Evolutionary conservation across 1,140 invertebrate genomes (phyloP), one percentile per base, ranked within the genome.

Genomic region (Lordiphosa clarofinis): DNA sequence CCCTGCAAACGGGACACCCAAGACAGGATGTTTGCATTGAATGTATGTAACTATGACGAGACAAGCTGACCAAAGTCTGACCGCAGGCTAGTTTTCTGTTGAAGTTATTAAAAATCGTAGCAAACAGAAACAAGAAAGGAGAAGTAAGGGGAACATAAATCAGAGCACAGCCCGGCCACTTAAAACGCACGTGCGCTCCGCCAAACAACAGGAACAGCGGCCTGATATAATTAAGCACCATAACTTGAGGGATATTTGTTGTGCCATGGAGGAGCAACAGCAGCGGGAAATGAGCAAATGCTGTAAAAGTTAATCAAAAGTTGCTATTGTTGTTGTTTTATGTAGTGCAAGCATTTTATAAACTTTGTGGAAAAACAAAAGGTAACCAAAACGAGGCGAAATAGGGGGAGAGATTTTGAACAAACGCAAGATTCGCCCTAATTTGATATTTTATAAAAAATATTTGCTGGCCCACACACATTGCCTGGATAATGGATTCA

Each of bases 161-260:
- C 59, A 68, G 55, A 37, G 53, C 44, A 49, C 52, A 58, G 65
- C 65, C 59, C 58, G 64, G 50, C 39, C 68, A 61, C 69, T 69
- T 72, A 72, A 72, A 72, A 69, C 56, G 69, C 69, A 72, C 69
- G 69, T 72, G 69, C 68, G 64, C 57, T 49, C 28, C 8, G 55
- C 38, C 24, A n/a, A 43, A 43, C 42, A 19, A 39, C 40, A 38
- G 24, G 19, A 11, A 24, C n/a, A 28, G 21, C 9, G 19, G n/a
- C 47, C 69, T 69, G 69, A 73, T 73, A 73, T 73, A 73, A 73
- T 73, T 73, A 73, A 73, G 69, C 69, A 69, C 65, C 69, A 73
- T 73, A 73, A 70, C 69, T 73, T 66, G 60, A 73, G 69, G 66
- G 66, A 69, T 64, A 69, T 73, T 69, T 72, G 59, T 68, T 68